Conservation (phyloP, 1,140 invertebrate genomes). For the Cydia pomonella region DNA sequence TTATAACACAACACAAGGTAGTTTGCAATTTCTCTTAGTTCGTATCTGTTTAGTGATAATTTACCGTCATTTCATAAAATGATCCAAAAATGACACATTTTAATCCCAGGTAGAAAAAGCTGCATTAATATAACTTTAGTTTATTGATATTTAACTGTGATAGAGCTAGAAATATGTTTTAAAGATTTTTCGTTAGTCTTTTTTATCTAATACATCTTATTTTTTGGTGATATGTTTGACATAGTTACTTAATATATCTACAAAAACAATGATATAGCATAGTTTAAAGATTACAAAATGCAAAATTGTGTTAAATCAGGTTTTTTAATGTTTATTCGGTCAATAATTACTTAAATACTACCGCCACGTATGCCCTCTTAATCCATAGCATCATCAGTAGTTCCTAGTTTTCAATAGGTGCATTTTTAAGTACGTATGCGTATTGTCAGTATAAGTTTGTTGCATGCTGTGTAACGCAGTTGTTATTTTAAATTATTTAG, state of each 20-base stretch:
- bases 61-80: slow-evolving; percentile 30
- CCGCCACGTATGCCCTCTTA: not conserved
- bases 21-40: slow-evolving; percentile 9
- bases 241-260: slow-evolving; percentile 7
- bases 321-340: not conserved
- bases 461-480: slow-evolving; percentile 40
- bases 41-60: not conserved
- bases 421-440: slow-evolving; percentile 48
- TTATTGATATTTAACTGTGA: slow-evolving; percentile 77
- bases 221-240: slow-evolving; percentile 27
- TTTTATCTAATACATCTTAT: slow-evolving; percentile 2
- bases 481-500: slow-evolving; percentile 33
- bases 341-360: not conserved
- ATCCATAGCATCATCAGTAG: slow-evolving; percentile 40
- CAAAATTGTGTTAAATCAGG: not conserved
- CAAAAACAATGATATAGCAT: not conserved
- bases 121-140: slow-evolving; percentile 42
- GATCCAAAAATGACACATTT: slow-evolving; percentile 29
- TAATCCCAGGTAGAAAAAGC: not conserved
- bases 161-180: slow-evolving; percentile 71
- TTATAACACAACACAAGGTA: not conserved
- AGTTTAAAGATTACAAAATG: not conserved
- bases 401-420: slow-evolving; percentile 61
- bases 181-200: slow-evolving; percentile 50
- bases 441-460: slow-evolving; percentile 40